A percentile compares a stretch with the other conserved stretches of the same genome.
Conservation (phyloP, 2,113 vertebrate genomes). For the Oxyura jamaicensis region DNA sequence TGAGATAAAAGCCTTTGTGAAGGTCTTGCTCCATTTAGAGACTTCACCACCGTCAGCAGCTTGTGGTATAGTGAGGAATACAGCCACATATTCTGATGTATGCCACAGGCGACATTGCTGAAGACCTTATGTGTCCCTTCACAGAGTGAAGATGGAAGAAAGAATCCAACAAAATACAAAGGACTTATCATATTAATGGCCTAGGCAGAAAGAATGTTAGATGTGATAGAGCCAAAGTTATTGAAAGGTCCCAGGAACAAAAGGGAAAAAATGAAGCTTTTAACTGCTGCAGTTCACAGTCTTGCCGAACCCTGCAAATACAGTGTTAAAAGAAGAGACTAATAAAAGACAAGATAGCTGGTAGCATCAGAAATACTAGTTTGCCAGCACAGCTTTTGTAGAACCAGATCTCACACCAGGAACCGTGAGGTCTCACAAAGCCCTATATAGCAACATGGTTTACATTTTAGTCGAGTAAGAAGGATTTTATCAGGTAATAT, state of each 20-base stretch:
- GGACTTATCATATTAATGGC: not conserved
- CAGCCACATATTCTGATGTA: not conserved
- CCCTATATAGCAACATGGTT: constrained; percentile 20
- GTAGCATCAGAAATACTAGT: not conserved
- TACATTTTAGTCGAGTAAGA: not conserved
- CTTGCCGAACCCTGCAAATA: constrained; percentile 3
- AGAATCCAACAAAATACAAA: not conserved
- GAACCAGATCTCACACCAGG: constrained; percentile 2
- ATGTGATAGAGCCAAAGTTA: not conserved
- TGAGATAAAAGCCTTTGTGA: not conserved
- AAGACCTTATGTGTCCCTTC: not conserved
- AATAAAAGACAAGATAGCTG: constrained; percentile 37
- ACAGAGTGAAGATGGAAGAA: not conserved
- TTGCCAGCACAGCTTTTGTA: constrained; percentile 52
- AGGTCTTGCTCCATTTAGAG: not conserved
- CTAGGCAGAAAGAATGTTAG: not conserved
- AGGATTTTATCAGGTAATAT: constrained; percentile 18
- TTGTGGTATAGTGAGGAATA: not conserved
- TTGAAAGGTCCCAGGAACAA: not conserved
- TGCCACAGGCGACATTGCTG: not conserved
- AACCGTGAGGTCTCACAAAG: constrained; percentile 24
- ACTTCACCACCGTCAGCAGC: not conserved
- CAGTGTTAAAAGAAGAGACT: not conserved
- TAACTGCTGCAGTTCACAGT: not conserved
- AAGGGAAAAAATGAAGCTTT: not conserved